A percentile compares a stretch with the other conserved stretches of the same genome.
Conservation (phyloP, 2,113 vertebrate species). For the Coryphaenoides rupestris region DNA sequence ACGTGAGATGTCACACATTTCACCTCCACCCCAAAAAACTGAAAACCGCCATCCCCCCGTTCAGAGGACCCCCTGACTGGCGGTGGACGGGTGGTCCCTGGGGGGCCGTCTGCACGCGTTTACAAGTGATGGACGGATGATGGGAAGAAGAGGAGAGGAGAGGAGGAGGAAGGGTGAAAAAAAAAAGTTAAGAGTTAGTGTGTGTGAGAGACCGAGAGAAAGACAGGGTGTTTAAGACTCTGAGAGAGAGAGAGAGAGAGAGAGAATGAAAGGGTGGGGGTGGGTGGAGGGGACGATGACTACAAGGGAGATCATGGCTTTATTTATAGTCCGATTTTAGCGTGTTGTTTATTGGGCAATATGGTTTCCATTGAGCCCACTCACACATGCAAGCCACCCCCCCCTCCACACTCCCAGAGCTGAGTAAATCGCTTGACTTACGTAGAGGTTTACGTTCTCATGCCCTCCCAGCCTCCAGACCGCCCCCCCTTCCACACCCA, state of each 20-base stretch:
- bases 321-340: constrained; percentile 34
- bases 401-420: constrained; percentile 64
- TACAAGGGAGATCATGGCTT: not conserved
- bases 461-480: constrained; percentile 60
- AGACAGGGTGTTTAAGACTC: no score
- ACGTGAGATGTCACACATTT: constrained; percentile 3
- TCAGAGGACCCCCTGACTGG: not conserved
- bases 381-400: constrained; percentile 24
- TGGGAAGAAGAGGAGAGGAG: not conserved
- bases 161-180: not conserved
- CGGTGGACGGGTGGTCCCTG: constrained; percentile 2
- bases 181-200: no score
- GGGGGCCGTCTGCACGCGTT: constrained; percentile 7
- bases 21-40: not conserved
- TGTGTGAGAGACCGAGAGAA: not conserved
- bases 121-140: constrained; percentile 21
- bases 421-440: constrained; percentile 64
- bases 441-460: constrained; percentile 70
- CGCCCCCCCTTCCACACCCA: constrained; percentile 41
- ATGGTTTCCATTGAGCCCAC: constrained; percentile 56
- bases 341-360: constrained; percentile 47
- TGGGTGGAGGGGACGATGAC: not conserved
- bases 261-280: not conserved
- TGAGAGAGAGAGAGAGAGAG: not conserved
- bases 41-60: not conserved